Evolutionary conservation across 1,140 invertebrate species (phyloP), one percentile per base, ranked within the genome.

Genomic region (Macrobrachium rosenbergii): DNA sequence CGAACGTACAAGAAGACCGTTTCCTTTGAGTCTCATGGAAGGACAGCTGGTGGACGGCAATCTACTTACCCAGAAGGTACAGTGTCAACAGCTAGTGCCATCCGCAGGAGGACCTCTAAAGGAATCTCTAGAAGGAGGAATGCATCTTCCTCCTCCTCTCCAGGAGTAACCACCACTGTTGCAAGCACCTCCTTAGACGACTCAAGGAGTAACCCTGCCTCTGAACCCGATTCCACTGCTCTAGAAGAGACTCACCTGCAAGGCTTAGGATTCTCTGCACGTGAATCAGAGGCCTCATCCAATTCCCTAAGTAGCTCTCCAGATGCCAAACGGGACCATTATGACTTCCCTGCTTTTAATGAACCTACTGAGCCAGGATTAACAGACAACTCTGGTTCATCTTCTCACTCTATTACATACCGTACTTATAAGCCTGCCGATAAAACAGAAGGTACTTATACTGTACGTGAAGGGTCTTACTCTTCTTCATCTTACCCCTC

Each of bases 31-130:
- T 64, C 87, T 82, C 58, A 60, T 23, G 80, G 81, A 64, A 82
- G 81, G 12, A 76, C 45, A 23, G 81, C 23, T 58, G 85, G 62
- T 52, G 73, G 81, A 43, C 58, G 67, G 23, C 82, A 87, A 14
- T 67, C 88, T 17, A 83, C 81, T 52, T 87, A 58, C 43, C 85
- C 82, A 10, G 85, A 88, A 88, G 88, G 85, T 89, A 89, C 21
- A 80, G 82, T 80, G 85, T 64, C n/a, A 23, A 19, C 64, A 14
- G 64, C 77, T 76, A 69, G 81, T 63, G 82, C 89, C 52, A 43
- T 45, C 45, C n/a, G 82, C 52, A 83, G 82, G 67, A 83, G 69
- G 58, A 79, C 87, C 58, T 72, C 64, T 12, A 88, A 64, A 52
- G 63, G 64, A 60, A 45, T 52, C 43, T 45, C 28, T 60, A 82